These are phyloP conservation scores for Aphyosemion australe DNA, from an alignment of 2,113 vertebrate species.

Conservation along the genomic window DNA sequence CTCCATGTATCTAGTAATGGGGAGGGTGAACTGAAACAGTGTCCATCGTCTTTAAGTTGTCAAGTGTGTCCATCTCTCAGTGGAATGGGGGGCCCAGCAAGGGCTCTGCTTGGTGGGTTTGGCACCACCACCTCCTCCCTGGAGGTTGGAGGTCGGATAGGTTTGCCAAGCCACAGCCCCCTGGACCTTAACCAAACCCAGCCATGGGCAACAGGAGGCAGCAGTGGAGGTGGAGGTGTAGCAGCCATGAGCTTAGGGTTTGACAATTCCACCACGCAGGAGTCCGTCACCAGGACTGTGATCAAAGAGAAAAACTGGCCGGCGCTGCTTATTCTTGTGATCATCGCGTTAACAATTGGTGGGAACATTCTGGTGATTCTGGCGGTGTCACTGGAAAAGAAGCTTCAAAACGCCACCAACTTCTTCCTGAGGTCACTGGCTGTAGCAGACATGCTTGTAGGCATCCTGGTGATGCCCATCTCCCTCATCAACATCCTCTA, in stretches of 20 bases:
- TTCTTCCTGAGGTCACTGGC: slow-evolving; percentile 97
- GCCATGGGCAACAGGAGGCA: slow-evolving; percentile 73
- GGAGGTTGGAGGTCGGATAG: slow-evolving; percentile 80
- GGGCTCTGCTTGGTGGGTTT: slow-evolving; percentile 78
- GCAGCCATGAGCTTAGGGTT: slow-evolving; percentile 58
- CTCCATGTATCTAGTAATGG: slow-evolving; percentile 19
- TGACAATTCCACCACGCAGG: slow-evolving; percentile 71
- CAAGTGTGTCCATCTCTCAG: slow-evolving; percentile 1
- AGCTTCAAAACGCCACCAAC: slow-evolving; percentile 98
- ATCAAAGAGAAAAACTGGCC: slow-evolving; percentile 93
- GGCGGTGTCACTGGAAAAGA: slow-evolving; percentile 97
- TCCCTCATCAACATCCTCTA: slow-evolving; percentile 96
- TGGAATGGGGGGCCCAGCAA: slow-evolving; percentile 80
- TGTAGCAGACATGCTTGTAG: slow-evolving; percentile 96
- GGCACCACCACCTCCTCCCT: slow-evolving; percentile 81
- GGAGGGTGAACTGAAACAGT: slow-evolving; percentile 1
- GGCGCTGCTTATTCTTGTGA: slow-evolving; percentile 89
- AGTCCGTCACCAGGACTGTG: slow-evolving; percentile 58
- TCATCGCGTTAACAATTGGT: slow-evolving; percentile 94
- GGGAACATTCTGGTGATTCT: slow-evolving; percentile 98
- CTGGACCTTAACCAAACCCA: slow-evolving; percentile 76
- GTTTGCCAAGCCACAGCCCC: slow-evolving; percentile 79
- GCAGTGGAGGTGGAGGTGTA: slow-evolving; percentile 34
- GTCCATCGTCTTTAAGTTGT: neutral
- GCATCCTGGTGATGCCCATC: slow-evolving; percentile 97